phyloP scores from a whole-genome alignment of 2,888 invertebrate species.

The Eudemis profundana region DNA sequence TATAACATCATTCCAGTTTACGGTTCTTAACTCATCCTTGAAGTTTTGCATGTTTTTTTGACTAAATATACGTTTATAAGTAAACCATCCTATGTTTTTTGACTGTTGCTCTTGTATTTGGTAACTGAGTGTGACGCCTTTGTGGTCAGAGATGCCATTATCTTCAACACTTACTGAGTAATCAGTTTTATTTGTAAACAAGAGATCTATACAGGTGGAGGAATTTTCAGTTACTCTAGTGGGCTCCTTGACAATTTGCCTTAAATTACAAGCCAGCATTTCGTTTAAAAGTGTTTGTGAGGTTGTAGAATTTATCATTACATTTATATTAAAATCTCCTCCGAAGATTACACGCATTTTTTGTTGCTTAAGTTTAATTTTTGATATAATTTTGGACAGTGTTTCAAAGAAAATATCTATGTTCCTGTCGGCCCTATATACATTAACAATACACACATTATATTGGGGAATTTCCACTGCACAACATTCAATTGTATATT shows the following conservation, averaged over 20 bases:
- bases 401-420: neutral
- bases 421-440: neutral
- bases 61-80: neutral
- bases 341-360: neutral
- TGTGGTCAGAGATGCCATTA: no score
- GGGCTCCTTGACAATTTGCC: neutral
- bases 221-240: neutral
- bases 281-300: neutral
- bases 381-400: neutral
- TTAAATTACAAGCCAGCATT: neutral
- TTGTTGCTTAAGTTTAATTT: neutral
- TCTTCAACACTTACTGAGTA: neutral
- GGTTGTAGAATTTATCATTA: neutral
- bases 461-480: neutral
- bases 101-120: constrained; percentile 12
- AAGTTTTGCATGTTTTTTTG: neutral
- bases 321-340: no score
- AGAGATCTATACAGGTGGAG: constrained; percentile 2
- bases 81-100: neutral
- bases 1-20: neutral
- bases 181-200: neutral
- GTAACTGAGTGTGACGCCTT: neutral
- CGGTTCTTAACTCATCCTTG: neutral
- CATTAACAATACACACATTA: neutral
- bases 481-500: constrained; percentile 1